Conservation (phyloP, 2,797 vertebrate genomes). For the Champsocephalus gunnari region DNA sequence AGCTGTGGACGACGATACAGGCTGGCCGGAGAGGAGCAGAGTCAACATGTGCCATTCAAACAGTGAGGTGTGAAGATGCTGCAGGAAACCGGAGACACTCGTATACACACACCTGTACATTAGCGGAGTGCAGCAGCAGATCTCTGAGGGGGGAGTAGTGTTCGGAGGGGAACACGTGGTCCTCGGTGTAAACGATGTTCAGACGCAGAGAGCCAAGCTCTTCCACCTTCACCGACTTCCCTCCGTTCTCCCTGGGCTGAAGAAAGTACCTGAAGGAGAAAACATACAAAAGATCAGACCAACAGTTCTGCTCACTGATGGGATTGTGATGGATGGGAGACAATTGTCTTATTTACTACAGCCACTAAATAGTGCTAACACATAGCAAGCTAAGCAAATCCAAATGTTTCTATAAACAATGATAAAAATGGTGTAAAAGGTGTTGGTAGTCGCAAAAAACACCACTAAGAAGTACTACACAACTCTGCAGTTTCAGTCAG, state of each 20-base stretch:
- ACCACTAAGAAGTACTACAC: not conserved
- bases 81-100: not conserved
- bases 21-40: constrained; percentile 77
- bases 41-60: not conserved
- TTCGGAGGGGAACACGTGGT: constrained; percentile 96
- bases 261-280: constrained; percentile 92
- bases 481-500: not conserved
- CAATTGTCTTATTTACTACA: not conserved
- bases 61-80: not conserved
- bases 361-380: not conserved
- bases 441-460: not conserved
- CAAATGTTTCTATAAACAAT: not conserved
- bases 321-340: not conserved
- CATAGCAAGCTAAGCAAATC: not conserved
- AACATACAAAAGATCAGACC: not conserved
- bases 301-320: too few species aligned
- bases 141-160: constrained; percentile 94
- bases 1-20: constrained; percentile 94
- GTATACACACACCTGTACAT: constrained; percentile 86
- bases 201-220: constrained; percentile 95
- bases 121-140: constrained; percentile 91
- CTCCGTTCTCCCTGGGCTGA: constrained; percentile 94
- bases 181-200: constrained; percentile 98
- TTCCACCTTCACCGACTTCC: constrained; percentile 94
- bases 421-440: not conserved